A percentile compares a stretch with the other conserved stretches of the same genome.
These are phyloP conservation scores for Origma solitaria DNA, from an alignment of 2,113 vertebrate species.

Conservation along the genomic window DNA sequence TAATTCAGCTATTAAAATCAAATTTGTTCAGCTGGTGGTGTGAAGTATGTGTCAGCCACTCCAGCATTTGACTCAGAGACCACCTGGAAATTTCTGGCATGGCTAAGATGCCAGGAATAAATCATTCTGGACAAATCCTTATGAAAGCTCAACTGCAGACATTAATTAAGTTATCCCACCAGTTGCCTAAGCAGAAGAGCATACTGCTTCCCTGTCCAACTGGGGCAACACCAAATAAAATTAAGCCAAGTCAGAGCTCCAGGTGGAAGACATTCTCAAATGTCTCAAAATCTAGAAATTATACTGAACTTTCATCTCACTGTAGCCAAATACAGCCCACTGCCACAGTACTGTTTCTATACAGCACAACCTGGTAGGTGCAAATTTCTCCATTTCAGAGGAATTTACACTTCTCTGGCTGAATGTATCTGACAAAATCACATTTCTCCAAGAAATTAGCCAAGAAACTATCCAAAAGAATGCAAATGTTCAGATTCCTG, in stretches of 20 bases:
- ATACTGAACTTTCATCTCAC: neutral
- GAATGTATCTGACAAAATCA: neutral
- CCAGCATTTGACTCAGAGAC: neutral
- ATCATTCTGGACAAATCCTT: neutral
- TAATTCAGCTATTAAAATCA: constrained; percentile 1
- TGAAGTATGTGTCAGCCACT: neutral
- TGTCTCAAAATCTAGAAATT: neutral
- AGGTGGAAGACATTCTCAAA: neutral
- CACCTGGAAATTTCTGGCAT: neutral
- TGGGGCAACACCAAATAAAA: neutral
- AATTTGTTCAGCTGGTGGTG: neutral
- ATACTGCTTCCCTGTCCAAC: neutral
- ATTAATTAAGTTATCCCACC: neutral
- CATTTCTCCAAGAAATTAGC: neutral
- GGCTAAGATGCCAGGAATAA: neutral
- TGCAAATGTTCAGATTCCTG: neutral
- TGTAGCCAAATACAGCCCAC: neutral
- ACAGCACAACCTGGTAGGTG: neutral
- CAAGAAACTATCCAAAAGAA: neutral
- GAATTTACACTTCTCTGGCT: neutral
- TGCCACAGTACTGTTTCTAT: neutral
- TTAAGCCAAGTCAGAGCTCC: neutral
- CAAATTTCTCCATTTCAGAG: neutral
- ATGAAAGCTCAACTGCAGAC: neutral
- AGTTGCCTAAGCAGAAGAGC: neutral